Evolutionary conservation across 2,888 invertebrate genomes (phyloP), one percentile per base, ranked within the genome.

Genomic region (Calephelis perditalis): DNA sequence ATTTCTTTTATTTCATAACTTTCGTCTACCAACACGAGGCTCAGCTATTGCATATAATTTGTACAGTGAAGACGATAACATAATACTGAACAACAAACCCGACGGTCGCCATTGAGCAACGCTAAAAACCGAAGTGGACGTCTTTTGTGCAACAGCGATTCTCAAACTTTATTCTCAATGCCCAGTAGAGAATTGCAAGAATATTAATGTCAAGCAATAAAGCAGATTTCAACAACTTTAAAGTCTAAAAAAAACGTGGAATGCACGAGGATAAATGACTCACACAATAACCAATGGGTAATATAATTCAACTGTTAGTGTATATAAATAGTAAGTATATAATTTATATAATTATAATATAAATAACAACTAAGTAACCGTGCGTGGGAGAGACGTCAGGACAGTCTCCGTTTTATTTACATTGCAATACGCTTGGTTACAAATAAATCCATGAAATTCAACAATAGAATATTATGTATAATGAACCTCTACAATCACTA

Each of bases 1-100:
- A 78, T 79, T 81, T 77, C 80, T 78, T 80, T 78, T 82, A 78
- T 81, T 84, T 76, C 26, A 80, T 85, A 84, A 82, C 79, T 80
- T 75, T 77, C 80, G 74, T 82, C 71, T 79, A 79, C 78, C 79
- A 78, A 81, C 81, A 81, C 79, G 75, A 67, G 74, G 72, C 72
- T 73, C 71, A 70, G 68, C 72, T 71, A 68, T 67, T 60, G 49
- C 60, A 46, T 59, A 66, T 26, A 26, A 26, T 77, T 76, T 76
- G 78, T 81, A 79, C 77, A 58, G 43, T 58, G 52, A 52, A 40
- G 26, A 52, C 52, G 52, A 56, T 37, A 55, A 78, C 68, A 71
- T 67, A 68, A 68, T 65, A 68, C 66, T 62, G 70, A 68, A 65
- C 66, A 59, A 59, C 65, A 67, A 64, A 65, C 64, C 62, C 62